Conservation (phyloP, 2,113 vertebrate genomes). For the Limnothrissa miodon region DNA sequence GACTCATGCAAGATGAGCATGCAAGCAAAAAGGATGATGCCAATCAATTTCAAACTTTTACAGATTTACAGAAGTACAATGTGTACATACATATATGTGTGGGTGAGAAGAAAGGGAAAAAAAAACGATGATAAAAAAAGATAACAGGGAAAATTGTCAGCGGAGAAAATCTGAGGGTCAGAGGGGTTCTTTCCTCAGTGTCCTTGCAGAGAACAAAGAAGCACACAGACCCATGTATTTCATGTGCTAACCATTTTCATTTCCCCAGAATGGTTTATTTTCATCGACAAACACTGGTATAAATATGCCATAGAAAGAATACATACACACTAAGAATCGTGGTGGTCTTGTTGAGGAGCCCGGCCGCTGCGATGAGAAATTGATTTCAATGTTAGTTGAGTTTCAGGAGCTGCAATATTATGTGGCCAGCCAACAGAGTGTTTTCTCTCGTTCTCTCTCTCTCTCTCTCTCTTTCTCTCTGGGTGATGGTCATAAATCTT, state of each 20-base stretch:
- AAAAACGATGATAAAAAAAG: no score
- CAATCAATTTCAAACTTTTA: no score
- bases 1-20: no score
- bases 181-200: not conserved
- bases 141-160: not conserved
- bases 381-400: conserved; percentile 41
- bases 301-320: conserved; percentile 41
- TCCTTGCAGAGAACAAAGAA: not conserved
- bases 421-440: conserved; percentile 37
- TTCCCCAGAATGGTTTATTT: conserved; percentile 18
- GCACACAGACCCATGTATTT: not conserved
- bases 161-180: not conserved
- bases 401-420: conserved; percentile 48
- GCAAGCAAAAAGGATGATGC: no score
- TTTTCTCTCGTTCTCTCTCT: conserved; percentile 30
- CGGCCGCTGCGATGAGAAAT: conserved; percentile 29
- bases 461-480: conserved; percentile 30
- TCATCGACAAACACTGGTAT: conserved; percentile 40
- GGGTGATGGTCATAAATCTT: conserved; percentile 48
- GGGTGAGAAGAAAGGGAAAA: no score
- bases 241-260: conserved; percentile 16
- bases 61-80: no score
- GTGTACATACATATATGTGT: no score
- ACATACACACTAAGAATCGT: conserved; percentile 38
- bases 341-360: conserved; percentile 27